Evolutionary conservation across 2,797 vertebrate species (phyloP).

Genomic region (Enteromius viviparus): DNA sequence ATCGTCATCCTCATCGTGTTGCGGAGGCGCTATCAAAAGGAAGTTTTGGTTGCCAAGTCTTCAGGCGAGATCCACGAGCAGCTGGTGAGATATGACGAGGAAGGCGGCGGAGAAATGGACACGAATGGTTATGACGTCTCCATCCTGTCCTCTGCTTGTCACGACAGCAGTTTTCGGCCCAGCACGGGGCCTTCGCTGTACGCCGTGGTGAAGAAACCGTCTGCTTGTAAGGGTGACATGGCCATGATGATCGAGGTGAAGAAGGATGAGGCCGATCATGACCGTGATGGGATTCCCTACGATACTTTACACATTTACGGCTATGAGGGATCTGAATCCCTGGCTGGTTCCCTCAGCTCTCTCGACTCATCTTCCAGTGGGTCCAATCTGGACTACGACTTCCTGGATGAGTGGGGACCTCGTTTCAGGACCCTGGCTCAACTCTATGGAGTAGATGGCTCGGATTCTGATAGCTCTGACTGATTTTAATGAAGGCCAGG

Average conservation of each 20-base stretch:
- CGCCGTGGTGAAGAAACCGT: slow-evolving; percentile 83
- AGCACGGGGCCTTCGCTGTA: slow-evolving; percentile 75
- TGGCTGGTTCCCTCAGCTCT: slow-evolving; percentile 92
- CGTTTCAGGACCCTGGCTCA: slow-evolving; percentile 93
- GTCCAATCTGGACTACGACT: slow-evolving; percentile 91
- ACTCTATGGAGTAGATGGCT: slow-evolving; percentile 86
- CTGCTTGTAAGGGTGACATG: slow-evolving; percentile 86
- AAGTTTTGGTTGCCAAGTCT: slow-evolving; percentile 80
- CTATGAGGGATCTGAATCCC: slow-evolving; percentile 90
- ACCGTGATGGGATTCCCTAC: slow-evolving; percentile 87
- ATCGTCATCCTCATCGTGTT: slow-evolving; percentile 85
- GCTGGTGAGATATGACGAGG: slow-evolving; percentile 94
- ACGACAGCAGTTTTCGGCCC: slow-evolving; percentile 70
- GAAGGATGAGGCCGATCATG: slow-evolving; percentile 93
- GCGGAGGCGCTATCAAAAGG: slow-evolving; percentile 86
- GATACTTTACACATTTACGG: slow-evolving; percentile 96
- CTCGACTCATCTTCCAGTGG: slow-evolving; percentile 85
- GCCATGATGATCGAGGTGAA: slow-evolving; percentile 93
- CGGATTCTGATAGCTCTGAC: slow-evolving; percentile 77
- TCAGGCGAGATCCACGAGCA: slow-evolving; percentile 95
- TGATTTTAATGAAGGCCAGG: slow-evolving; percentile 63
- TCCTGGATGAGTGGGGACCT: slow-evolving; percentile 95
- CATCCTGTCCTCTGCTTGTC: slow-evolving; percentile 87
- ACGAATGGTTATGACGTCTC: slow-evolving; percentile 96
- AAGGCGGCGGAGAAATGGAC: slow-evolving; percentile 98